These are phyloP conservation scores for Castor canadensis DNA, from an alignment of 2,113 vertebrate genomes.

Conservation along the genomic window DNA sequence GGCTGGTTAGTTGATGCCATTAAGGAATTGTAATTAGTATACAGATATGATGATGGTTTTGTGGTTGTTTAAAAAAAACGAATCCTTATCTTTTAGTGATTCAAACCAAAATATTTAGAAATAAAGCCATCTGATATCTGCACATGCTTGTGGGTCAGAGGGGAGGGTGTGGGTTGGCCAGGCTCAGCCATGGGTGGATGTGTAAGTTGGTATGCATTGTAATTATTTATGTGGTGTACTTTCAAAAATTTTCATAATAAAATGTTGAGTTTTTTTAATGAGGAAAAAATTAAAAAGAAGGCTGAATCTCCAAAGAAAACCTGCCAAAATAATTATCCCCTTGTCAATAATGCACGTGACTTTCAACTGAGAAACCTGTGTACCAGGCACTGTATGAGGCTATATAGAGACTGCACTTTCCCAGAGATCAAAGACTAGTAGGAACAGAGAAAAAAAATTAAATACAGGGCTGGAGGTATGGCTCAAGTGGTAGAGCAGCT, in stretches of 20 bases:
- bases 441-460: not conserved
- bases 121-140: not conserved
- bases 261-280: not conserved
- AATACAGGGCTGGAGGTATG: too few species aligned
- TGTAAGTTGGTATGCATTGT: not conserved
- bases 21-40: not conserved
- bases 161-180: rapidly evolving
- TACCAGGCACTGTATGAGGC: not conserved
- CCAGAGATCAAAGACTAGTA: not conserved
- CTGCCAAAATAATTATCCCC: not conserved
- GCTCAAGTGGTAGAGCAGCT: too few species aligned
- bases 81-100: not conserved
- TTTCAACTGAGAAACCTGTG: not conserved
- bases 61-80: not conserved
- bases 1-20: not conserved
- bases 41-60: not conserved
- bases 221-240: not conserved
- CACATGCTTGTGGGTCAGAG: not conserved
- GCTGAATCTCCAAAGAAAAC: not conserved
- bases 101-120: constrained; percentile 34
- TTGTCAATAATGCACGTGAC: not conserved
- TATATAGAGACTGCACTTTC: not conserved
- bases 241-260: constrained; percentile 3
- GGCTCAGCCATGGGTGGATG: not conserved
- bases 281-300: not conserved